A percentile compares a stretch with the other conserved stretches of the same genome.
Evolutionary conservation across 2,113 vertebrate species (phyloP).

Genomic region (Ivindomyrus marchei): DNA sequence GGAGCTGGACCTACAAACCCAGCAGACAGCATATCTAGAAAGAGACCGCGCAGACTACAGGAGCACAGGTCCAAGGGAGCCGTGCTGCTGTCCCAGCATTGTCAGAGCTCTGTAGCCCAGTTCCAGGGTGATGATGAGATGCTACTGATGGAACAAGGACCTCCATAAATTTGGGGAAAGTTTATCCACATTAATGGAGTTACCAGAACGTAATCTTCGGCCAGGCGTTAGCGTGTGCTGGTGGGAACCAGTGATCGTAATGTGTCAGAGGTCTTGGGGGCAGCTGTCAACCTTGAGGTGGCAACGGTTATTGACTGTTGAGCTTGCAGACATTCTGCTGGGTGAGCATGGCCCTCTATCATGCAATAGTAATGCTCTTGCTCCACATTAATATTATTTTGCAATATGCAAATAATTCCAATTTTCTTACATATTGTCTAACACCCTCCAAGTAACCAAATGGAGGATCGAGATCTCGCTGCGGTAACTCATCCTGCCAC

Average conservation of each 20-base stretch:
- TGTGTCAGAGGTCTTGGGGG: neutral
- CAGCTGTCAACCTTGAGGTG: neutral
- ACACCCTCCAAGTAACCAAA: neutral
- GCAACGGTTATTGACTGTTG: neutral
- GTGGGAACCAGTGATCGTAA: neutral
- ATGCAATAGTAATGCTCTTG: neutral
- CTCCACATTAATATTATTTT: neutral
- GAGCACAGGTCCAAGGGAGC: neutral
- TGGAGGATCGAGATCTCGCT: neutral
- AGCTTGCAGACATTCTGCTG: neutral
- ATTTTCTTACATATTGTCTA: neutral
- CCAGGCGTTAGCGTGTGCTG: neutral
- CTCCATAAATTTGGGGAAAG: neutral
- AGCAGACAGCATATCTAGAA: neutral
- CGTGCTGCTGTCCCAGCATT: neutral
- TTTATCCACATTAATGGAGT: neutral
- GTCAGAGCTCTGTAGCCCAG: neutral
- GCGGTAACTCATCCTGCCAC: neutral
- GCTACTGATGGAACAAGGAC: neutral
- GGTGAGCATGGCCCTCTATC: neutral
- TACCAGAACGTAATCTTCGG: neutral
- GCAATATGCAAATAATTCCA: neutral
- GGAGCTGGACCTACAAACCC: neutral
- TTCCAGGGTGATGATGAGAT: neutral
- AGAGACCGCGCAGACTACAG: neutral